Base-by-base conservation (phyloP, 2,797 vertebrate genomes). In the Etheostoma nigrum region DNA sequence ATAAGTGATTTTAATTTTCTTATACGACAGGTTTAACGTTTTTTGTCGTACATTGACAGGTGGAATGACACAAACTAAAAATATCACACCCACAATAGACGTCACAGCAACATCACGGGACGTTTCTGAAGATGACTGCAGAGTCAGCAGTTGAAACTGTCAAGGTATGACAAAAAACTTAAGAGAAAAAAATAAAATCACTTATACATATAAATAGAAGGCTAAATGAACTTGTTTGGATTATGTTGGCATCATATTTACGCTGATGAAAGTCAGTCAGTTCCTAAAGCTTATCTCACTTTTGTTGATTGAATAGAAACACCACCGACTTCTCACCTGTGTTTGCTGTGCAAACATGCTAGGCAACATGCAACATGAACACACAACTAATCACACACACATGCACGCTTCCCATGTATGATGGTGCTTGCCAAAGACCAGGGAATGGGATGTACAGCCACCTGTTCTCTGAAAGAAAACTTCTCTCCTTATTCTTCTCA, bases 341-440 rank as follows among this genome's bases (percentile, higher is more conserved):
- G 78, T 89, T 85, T 88, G 57, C 63, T 53, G n/a, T 73, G 77
- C 44, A 86, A 86, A 89, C 70, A 71, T 27, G 5, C 42, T 19
- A 8, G 12, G 44, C 40, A 49, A 54, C 10, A 40, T 48, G 63
- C 55, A 1, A 58, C 60, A 67, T 51, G 57, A 18, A 78, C 23
- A 55, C 70, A 48, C 54, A 40, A 21, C 30, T 67, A 40, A 0
- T 59, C 49, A 44, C 49, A 68, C 49, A 60, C 21, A 30, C 33
- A 83, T 57, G 68, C 76, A 86, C 0, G 1, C 72, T 71, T 36
- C 67, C 52, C 27, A 61, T 74, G 53, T 49, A n/a, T 80, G 76
- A 61, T 71, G 48, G 15, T 65, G 36, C 19, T 72, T 58, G 6
- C 8, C 54, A 65, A 80, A 69, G 2, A 75, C 44, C 51, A 72